Base-by-base conservation (phyloP, 2,113 vertebrate species). In the Tiliqua scincoides region DNA sequence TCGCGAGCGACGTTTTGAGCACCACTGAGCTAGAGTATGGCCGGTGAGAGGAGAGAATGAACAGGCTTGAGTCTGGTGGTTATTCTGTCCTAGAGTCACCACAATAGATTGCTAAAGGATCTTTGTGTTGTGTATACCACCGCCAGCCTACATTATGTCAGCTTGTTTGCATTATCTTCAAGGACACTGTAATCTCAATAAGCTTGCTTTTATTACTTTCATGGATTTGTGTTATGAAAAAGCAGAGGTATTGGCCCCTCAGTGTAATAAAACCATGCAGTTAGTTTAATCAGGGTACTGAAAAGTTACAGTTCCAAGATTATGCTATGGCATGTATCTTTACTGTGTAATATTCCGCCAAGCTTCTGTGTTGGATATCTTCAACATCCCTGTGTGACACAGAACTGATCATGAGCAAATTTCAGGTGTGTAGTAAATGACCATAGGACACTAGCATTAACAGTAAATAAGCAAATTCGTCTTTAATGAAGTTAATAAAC, bases 31-130 rank as follows among this genome's bases (percentile, higher is more conserved):
- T n/a, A n/a, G n/a, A 62, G 11, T n/a, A 25, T 32, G 3, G 6
- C 61, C 8, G 32, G 2, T 65, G 37, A 48, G 62, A 15, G 25
- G 54, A 62, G 35, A 43, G 1, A 84, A 7, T 63, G 17, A 59
- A 12, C 18, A n/a, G 30, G 11, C 2, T 11, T 14, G 43, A 32
- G 68, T 15, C 43, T 68, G 30, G 14, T 10, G 5, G 52, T 6
- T 80, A 9, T 21, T 15, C 14, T 17, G 32, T 17, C 57, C 40
- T 23, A 62, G 25, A 62, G 25, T 37, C 37, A 11, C 37, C 62
- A 23, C 43, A 81, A n/a, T 48, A 84, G 82, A 27, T 32, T 74
- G 30, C 70, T 84, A 71, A 74, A 84, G 71, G 27, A 84, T 84
- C 57, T 84, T 23, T 74, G 32, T 61, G 61, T 83, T 72, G 57